phyloP scores from a whole-genome alignment of 2,888 invertebrate species.

The Melipona beecheii region DNA sequence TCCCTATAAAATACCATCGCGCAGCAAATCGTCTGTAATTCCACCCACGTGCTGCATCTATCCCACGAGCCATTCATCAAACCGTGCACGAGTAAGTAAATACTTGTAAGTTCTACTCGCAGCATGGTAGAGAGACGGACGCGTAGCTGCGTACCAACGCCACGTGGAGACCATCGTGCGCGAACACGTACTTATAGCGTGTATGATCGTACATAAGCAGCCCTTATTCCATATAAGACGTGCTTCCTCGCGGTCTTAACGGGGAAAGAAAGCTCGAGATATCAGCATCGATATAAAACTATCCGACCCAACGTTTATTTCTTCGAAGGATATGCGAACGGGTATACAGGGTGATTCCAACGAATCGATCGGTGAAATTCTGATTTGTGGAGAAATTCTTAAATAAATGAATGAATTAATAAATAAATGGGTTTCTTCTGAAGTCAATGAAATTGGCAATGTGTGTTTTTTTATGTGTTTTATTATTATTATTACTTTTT shows the following conservation, averaged over 20 bases:
- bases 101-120: slow-evolving; percentile 58
- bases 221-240: slow-evolving; percentile 77
- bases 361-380: not conserved
- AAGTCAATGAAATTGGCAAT: no score
- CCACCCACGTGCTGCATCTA: slow-evolving; percentile 67
- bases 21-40: slow-evolving; percentile 67
- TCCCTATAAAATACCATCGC: not conserved
- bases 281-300: slow-evolving; percentile 61
- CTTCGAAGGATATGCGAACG: not conserved
- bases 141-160: slow-evolving; percentile 14
- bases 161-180: slow-evolving; percentile 57
- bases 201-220: slow-evolving; percentile 55
- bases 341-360: slow-evolving; percentile 15
- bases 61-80: slow-evolving; percentile 70
- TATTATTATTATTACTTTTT: no score
- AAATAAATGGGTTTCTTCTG: no score
- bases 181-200: slow-evolving; percentile 35
- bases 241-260: slow-evolving; percentile 30
- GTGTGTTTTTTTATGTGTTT: no score
- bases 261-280: slow-evolving; percentile 63
- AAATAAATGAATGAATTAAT: no score
- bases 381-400: not conserved
- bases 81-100: slow-evolving; percentile 35
- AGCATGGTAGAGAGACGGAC: slow-evolving; percentile 48
- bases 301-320: slow-evolving; percentile 55